phyloP scores from a whole-genome alignment of 2,888 invertebrate species.

The Sinopyrophorus schimmeli region DNA sequence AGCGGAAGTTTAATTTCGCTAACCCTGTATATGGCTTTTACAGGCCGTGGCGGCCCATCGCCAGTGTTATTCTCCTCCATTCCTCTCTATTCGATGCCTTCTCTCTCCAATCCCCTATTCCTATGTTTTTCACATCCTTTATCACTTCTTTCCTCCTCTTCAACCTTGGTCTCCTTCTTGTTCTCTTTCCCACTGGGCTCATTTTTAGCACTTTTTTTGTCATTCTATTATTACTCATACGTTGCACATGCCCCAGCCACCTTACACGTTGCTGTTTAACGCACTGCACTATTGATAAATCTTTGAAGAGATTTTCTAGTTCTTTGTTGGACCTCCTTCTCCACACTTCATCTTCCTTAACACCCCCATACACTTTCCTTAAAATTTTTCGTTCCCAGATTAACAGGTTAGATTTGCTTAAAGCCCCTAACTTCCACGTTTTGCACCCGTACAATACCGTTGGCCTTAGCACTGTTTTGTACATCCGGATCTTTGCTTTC shows the following conservation, averaged over 20 bases:
- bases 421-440: conserved; percentile 8
- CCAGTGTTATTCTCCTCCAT: neutral
- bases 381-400: conserved; percentile 14
- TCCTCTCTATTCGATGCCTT: neutral
- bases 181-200: neutral
- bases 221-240: conserved; percentile 8
- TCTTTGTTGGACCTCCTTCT: conserved; percentile 18
- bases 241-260: conserved; percentile 14
- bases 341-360: conserved; percentile 6
- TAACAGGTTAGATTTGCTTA: conserved; percentile 9
- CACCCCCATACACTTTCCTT: conserved; percentile 15
- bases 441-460: conserved; percentile 9
- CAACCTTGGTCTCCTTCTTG: no score
- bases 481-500: conserved; percentile 6
- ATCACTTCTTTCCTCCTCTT: conserved; percentile 1
- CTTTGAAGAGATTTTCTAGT: conserved; percentile 6
- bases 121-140: neutral
- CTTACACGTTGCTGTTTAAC: conserved; percentile 11
- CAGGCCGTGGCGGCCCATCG: conserved; percentile 3
- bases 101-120: neutral
- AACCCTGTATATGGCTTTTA: conserved; percentile 1
- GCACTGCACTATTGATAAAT: conserved; percentile 1
- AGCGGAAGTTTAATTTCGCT: no score
- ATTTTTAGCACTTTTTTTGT: neutral
- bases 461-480: conserved; percentile 10